These are phyloP conservation scores for Xenopus tropicalis DNA, from an alignment of 2,113 vertebrate species.

Conservation along the genomic window UCB_Xtro_10.0 CM004449.2:24773001-24773500, in stretches of 20 bases:
- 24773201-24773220: slow-evolving; percentile 15
- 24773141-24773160: background rate
- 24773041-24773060: too few species aligned
- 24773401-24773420: slow-evolving; percentile 1
- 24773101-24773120: too few species aligned
- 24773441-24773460: too few species aligned
- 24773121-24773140: too few species aligned
- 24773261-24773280: slow-evolving; percentile 17
- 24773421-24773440: too few species aligned
- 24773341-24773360: slow-evolving; percentile 29
- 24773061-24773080: background rate
- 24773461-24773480: too few species aligned
- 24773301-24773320: slow-evolving; percentile 28
- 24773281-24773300: slow-evolving; percentile 1
- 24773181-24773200: slow-evolving; percentile 4
- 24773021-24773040: too few species aligned
- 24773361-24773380: slow-evolving; percentile 34
- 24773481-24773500: too few species aligned
- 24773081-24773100: background rate
- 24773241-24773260: slow-evolving; percentile 24
- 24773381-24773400: slow-evolving; percentile 25
- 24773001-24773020: too few species aligned
- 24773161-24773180: slow-evolving; percentile 1
- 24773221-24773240: slow-evolving; percentile 11
- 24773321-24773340: slow-evolving; percentile 37